Percentiles rank a stretch among this genome's conserved stretches.
Conservation (phyloP, 1,140 invertebrate genomes). For the Drosophila ogumai region DNA sequence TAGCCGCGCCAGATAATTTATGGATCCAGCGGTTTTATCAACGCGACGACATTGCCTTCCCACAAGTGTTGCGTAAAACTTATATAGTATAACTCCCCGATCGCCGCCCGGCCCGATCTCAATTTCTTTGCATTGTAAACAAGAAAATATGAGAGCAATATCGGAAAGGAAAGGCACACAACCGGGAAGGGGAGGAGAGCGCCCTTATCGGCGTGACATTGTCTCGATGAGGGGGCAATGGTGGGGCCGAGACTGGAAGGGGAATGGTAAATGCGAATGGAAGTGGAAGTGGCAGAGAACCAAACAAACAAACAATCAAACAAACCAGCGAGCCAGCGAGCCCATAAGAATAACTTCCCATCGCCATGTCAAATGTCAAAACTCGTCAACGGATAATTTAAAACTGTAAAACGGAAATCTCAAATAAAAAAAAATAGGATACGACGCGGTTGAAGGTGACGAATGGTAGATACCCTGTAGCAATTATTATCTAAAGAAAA, state of each 20-base stretch:
- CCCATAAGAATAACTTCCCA: constrained; percentile 76
- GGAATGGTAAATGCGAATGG: constrained; percentile 29
- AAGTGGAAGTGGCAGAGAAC: constrained; percentile 39
- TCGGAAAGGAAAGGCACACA: constrained; percentile 37
- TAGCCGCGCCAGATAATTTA: constrained; percentile 59
- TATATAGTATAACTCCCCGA: constrained; percentile 50
- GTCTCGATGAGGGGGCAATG: constrained; percentile 28
- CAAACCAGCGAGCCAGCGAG: constrained; percentile 44
- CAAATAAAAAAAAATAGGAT: constrained; percentile 54
- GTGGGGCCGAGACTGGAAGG: neutral
- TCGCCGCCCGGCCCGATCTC: constrained; percentile 44
- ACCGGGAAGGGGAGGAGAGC: constrained; percentile 16
- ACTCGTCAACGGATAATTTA: constrained; percentile 31
- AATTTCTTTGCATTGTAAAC: constrained; percentile 63
- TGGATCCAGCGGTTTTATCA: constrained; percentile 55
- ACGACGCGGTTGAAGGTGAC: too few relatives aligned
- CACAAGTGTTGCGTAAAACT: constrained; percentile 68
- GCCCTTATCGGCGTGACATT: constrained; percentile 71
- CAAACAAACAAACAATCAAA: constrained; percentile 51
- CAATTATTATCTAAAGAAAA: neutral
- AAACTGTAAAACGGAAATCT: constrained; percentile 66
- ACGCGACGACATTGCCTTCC: constrained; percentile 44
- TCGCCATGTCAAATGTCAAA: constrained; percentile 72
- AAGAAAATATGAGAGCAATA: constrained; percentile 61
- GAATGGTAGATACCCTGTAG: neutral